Evolutionary conservation across 2,113 vertebrate genomes (phyloP).

Genomic region (Gracilinanus agilis): DNA sequence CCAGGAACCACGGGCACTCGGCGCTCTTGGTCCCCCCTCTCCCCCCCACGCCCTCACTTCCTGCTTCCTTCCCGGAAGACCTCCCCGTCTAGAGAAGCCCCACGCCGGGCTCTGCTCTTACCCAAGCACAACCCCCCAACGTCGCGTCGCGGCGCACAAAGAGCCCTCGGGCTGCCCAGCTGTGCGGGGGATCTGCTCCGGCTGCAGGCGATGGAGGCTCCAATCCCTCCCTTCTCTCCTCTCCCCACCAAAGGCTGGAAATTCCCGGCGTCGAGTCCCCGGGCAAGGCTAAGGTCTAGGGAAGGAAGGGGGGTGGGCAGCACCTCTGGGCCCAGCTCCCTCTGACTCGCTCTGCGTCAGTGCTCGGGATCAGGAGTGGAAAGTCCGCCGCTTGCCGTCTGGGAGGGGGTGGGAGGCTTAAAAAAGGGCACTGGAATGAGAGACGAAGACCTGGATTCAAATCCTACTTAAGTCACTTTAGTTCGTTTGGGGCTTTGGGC

Average conservation of each 20-base stretch:
- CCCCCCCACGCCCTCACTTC: too few relatives aligned
- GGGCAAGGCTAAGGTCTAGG: neutral
- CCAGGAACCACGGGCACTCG: too few relatives aligned
- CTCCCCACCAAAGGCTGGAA: neutral
- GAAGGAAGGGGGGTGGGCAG: neutral
- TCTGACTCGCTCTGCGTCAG: neutral
- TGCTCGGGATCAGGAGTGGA: neutral
- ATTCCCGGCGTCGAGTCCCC: too few relatives aligned
- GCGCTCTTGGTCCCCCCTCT: too few relatives aligned
- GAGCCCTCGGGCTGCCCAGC: neutral
- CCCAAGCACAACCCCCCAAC: too few relatives aligned
- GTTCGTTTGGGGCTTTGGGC: neutral
- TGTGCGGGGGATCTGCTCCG: neutral
- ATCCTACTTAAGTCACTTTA: neutral
- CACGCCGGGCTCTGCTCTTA: too few relatives aligned
- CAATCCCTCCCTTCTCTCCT: neutral
- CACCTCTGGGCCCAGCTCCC: neutral
- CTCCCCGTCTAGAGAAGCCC: too few relatives aligned
- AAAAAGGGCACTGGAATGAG: neutral
- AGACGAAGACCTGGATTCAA: neutral
- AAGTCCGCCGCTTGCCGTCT: neutral
- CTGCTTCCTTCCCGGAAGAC: too few relatives aligned
- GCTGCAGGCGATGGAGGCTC: neutral
- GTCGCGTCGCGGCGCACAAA: too few relatives aligned
- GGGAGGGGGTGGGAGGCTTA: neutral